These are phyloP conservation scores for Encarsia formosa DNA, from an alignment of 2,888 invertebrate genomes.

Conservation along the genomic window DNA sequence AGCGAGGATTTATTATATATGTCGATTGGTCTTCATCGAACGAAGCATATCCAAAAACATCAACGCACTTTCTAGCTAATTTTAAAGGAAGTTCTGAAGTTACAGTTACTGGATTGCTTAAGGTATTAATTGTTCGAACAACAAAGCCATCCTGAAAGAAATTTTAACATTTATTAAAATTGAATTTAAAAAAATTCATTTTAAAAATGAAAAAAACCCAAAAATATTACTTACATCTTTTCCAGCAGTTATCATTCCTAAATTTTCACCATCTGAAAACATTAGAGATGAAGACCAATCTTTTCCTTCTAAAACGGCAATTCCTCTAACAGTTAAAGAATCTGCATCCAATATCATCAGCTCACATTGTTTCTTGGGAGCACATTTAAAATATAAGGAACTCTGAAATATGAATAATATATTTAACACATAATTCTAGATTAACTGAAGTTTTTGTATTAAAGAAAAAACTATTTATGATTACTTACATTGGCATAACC, in stretches of 20 bases:
- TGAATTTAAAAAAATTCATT: constrained; percentile 1
- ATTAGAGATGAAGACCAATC: constrained; percentile 52
- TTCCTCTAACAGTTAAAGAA: constrained; percentile 53
- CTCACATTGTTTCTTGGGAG: constrained; percentile 49
- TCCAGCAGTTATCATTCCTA: constrained; percentile 74
- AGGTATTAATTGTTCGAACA: constrained; percentile 67
- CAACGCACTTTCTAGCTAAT: constrained; percentile 74
- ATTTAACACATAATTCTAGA: constrained; percentile 16
- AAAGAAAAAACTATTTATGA: constrained; percentile 8
- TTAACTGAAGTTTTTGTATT: constrained; percentile 13
- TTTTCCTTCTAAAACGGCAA: constrained; percentile 48
- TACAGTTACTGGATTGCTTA: constrained; percentile 57
- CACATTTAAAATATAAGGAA: constrained; percentile 73
- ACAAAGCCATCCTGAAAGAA: constrained; percentile 70
- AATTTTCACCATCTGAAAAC: constrained; percentile 76
- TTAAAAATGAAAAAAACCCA: background rate
- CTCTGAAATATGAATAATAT: constrained; percentile 58
- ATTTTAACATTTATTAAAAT: background rate
- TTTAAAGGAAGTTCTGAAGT: constrained; percentile 65
- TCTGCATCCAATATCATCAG: constrained; percentile 51
- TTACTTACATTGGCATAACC: constrained; percentile 76
- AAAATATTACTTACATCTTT: constrained; percentile 64
- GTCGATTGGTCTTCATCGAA: constrained; percentile 65
- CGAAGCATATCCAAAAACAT: constrained; percentile 68
- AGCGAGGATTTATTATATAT: constrained; percentile 53